Percentiles rank a stretch among this genome's conserved stretches.
phyloP scores from a whole-genome alignment of 2,888 invertebrate genomes.

The Diplolepis rosae region DNA sequence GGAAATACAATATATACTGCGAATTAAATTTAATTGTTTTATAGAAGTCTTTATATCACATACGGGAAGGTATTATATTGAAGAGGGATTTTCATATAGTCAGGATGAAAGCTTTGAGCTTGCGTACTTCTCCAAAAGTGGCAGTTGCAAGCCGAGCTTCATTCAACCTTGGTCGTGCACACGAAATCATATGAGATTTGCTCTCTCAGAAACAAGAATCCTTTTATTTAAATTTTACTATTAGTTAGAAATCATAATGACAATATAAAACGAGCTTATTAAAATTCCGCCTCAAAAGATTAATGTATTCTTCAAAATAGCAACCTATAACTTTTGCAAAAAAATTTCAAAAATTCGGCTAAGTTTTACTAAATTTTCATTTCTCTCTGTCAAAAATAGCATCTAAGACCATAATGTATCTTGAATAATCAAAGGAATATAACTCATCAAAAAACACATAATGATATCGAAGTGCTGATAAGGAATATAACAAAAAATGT shows the following conservation, averaged over 20 bases:
- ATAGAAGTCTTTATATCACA: no score
- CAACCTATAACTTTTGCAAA: no score
- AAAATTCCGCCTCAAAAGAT: not conserved
- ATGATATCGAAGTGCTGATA: not conserved
- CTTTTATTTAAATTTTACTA: not conserved
- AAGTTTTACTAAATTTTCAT: no score
- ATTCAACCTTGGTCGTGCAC: constrained; percentile 4
- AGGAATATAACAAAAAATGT: not conserved
- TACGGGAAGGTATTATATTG: not conserved
- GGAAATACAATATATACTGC: no score
- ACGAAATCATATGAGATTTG: constrained; percentile 2
- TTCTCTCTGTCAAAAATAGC: no score
- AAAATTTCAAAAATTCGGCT: no score
- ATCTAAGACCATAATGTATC: no score
- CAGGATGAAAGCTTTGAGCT: not conserved
- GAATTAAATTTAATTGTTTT: no score
- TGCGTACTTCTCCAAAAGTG: constrained; percentile 12
- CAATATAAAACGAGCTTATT: not conserved
- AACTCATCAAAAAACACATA: no score
- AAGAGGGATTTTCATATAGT: not conserved
- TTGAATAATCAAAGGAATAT: no score
- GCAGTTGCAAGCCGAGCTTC: not conserved
- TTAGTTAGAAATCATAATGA: not conserved
- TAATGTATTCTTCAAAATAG: no score
- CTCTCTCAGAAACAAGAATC: not conserved